phyloP scores from a whole-genome alignment of 2,797 vertebrate species.

The Sebastes umbrosus region DNA sequence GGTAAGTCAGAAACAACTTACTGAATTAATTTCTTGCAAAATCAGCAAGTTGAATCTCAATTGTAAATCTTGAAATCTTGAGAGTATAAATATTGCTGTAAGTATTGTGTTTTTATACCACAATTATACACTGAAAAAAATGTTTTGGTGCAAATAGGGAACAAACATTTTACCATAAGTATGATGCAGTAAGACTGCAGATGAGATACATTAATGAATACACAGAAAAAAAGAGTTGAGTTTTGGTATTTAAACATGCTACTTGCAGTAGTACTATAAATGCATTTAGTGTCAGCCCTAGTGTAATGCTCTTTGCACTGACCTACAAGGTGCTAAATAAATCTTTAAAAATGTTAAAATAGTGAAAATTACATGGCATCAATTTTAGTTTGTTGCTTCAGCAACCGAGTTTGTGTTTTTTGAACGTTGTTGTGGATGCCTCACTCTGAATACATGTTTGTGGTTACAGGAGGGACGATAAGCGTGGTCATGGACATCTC shows the following conservation, averaged over 20 bases:
- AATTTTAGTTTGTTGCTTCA: not conserved
- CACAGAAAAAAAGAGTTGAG: not conserved
- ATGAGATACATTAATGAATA: not conserved
- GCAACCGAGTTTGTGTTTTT: not conserved
- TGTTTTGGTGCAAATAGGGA: too few relatives aligned
- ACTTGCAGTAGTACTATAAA: fast-evolving
- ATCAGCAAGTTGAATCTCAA: not conserved
- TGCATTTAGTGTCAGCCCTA: too few relatives aligned
- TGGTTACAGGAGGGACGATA: constrained; percentile 76
- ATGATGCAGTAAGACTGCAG: not conserved
- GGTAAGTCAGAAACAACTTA: constrained; percentile 58
- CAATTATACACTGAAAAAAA: too few relatives aligned
- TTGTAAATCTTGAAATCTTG: not conserved
- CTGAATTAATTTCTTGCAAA: not conserved
- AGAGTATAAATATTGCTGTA: too few relatives aligned
- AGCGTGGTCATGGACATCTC: constrained; percentile 77
- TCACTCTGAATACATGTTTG: not conserved
- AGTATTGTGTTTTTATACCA: too few relatives aligned
- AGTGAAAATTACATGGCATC: not conserved
- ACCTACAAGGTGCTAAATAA: too few relatives aligned
- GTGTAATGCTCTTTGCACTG: too few relatives aligned
- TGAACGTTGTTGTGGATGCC: fast-evolving
- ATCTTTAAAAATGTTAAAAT: not conserved
- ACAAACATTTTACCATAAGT: too few relatives aligned
- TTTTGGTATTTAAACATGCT: not conserved